These are phyloP conservation scores for Paraescarpia echinospica DNA, from an alignment of 1,140 invertebrate genomes.

Conservation along the genomic window DNA sequence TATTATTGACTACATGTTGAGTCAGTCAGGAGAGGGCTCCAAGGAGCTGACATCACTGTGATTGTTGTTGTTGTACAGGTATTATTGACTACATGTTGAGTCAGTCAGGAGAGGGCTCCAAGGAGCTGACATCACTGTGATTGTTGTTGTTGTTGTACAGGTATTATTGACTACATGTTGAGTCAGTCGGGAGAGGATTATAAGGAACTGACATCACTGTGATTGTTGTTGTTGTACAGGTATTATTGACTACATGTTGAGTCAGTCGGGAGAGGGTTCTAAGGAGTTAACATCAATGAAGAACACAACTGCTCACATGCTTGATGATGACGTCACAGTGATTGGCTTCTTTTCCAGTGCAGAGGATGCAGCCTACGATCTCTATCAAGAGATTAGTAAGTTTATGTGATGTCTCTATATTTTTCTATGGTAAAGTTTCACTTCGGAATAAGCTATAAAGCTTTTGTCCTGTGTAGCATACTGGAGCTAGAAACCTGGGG, in stretches of 20 bases:
- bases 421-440: neutral
- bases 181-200: constrained; percentile 59
- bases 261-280: constrained; percentile 59
- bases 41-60: constrained; percentile 52
- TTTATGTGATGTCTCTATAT: neutral
- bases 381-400: constrained; percentile 15
- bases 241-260: constrained; percentile 64
- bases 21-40: constrained; percentile 59
- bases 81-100: constrained; percentile 65
- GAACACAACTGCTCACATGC: constrained; percentile 45
- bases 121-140: constrained; percentile 50
- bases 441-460: neutral
- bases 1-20: constrained; percentile 64
- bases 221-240: constrained; percentile 46
- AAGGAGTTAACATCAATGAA: constrained; percentile 53
- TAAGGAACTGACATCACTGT: constrained; percentile 51
- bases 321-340: constrained; percentile 59
- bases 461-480: no score
- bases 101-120: constrained; percentile 58
- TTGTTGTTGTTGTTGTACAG: constrained; percentile 44
- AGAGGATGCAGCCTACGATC: constrained; percentile 54
- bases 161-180: constrained; percentile 64
- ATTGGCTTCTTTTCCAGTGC: constrained; percentile 64
- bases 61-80: constrained; percentile 45
- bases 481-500: no score